Evolutionary conservation across 2,888 invertebrate genomes (phyloP), one percentile per base, ranked within the genome.

Genomic region (Neuroscelio doddi): DNA sequence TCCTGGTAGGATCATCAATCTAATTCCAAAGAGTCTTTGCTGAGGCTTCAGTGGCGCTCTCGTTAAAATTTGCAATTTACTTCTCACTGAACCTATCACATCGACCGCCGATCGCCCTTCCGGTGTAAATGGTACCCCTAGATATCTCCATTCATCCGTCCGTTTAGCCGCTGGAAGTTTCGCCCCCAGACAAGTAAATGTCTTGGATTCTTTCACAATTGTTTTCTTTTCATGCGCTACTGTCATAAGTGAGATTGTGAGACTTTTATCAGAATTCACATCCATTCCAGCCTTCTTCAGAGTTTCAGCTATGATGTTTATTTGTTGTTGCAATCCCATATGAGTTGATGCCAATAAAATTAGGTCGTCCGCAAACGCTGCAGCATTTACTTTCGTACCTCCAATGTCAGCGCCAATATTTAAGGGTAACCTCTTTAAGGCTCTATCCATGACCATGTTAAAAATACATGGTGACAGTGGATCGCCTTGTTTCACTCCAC

Each of bases 261-360:
- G 62, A 61, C 76, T 73, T 70, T 82, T 84, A 39, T 24, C 69
- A 21, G 47, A 29, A 59, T 70, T 77, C 2, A 64, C 51, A 39
- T 78, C 70, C 51, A 78, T 36, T 14, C 76, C 71, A 30, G 72
- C 67, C 0, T 3, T 17, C 3, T 3, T 5, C 7, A 79, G 50
- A 24, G 68, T 73, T 4, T 29, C 39, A 3, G 32, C 42, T 0
- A 41, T 10, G 1, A 7, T 10, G 32, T 62, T 27, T 1, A 62
- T 44, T n/a, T 49, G 10, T 0, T 10, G 1, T 24, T 63, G 65
- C 0, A 68, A 44, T 75, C 77, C 34, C 59, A 68, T 68, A 66
- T 9, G 32, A 0, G 69, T 64, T 0, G 21, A 8, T 0, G 68
- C 70, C 0, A 62, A 3, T 0, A 71, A 27, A 0, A 69, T 45